A percentile compares a stretch with the other conserved stretches of the same genome.
These are phyloP conservation scores for Glyptemys insculpta DNA, from an alignment of 2,797 vertebrate species.

Conservation along the genomic window DNA sequence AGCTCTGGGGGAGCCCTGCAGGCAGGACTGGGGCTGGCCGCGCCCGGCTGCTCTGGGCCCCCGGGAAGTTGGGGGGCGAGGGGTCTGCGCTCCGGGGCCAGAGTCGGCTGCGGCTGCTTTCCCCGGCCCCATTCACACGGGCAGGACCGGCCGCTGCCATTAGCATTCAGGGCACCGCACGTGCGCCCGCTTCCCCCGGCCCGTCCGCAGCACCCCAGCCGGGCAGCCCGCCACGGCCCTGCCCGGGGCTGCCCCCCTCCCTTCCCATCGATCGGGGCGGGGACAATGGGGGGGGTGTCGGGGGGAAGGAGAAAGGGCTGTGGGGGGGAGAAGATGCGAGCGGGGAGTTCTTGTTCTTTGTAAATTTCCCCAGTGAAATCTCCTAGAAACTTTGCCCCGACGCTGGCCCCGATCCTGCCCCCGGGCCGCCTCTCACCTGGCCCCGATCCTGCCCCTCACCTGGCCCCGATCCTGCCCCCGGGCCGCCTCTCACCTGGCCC, in stretches of 20 bases:
- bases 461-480: neutral
- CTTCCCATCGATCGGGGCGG: too few relatives aligned
- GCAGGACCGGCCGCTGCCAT: slow-evolving; percentile 3
- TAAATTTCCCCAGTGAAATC: too few relatives aligned
- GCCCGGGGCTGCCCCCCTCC: neutral
- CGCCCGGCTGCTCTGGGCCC: neutral
- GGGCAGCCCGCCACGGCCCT: slow-evolving; percentile 52
- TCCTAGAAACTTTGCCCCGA: too few relatives aligned
- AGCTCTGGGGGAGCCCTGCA: too few relatives aligned
- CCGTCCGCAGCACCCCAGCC: slow-evolving; percentile 61
- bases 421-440: neutral
- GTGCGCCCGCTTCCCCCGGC: slow-evolving; percentile 68
- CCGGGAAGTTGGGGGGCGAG: neutral
- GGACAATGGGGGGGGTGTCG: neutral
- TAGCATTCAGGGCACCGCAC: slow-evolving; percentile 75
- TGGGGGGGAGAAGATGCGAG: neutral
- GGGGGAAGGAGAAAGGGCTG: neutral
- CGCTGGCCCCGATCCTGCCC: neutral
- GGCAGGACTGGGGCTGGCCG: neutral
- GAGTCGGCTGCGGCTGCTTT: neutral
- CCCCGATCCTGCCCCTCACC: neutral
- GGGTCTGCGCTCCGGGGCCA: neutral
- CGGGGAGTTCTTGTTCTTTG: neutral
- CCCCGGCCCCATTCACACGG: neutral
- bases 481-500: neutral